phyloP scores from a whole-genome alignment of 2,113 vertebrate species.

The Leptobrachium ailaonicum region DNA sequence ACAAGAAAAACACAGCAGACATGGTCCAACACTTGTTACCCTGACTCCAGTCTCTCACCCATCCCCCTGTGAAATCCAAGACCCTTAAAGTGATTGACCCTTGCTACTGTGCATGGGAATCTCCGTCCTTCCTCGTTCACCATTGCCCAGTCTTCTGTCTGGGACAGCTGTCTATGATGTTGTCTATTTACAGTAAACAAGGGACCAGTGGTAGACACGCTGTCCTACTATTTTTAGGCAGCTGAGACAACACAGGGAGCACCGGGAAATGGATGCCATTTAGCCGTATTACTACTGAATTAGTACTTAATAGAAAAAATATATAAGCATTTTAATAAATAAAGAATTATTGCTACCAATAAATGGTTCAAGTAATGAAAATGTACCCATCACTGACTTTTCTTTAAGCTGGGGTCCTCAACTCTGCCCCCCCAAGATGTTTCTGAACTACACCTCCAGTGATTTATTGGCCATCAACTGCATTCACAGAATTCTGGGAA shows the following conservation, averaged over 20 bases:
- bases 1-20: too few species aligned
- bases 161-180: conserved; percentile 23
- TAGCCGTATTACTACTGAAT: neutral
- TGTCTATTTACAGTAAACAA: neutral
- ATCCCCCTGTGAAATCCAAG: conserved; percentile 1
- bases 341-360: too few species aligned
- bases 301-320: too few species aligned
- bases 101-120: conserved; percentile 29
- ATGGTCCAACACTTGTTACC: conserved; percentile 1
- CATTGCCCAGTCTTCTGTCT: conserved; percentile 1
- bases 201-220: neutral
- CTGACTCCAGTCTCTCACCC: neutral
- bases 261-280: conserved; percentile 1
- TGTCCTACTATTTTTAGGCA: conserved; percentile 22
- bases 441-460: too few species aligned
- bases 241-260: conserved; percentile 27
- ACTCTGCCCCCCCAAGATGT: too few species aligned
- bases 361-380: too few species aligned
- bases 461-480: too few species aligned
- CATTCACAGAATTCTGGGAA: too few species aligned
- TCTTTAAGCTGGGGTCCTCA: too few species aligned
- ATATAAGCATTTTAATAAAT: too few species aligned
- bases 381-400: too few species aligned
- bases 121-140: conserved; percentile 16
- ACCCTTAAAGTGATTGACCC: conserved; percentile 3